Percentiles rank a stretch among this genome's conserved stretches.
These are phyloP conservation scores for Philypnodon macrostomus DNA, from an alignment of 2,797 vertebrate species.

Conservation along the genomic window DNA sequence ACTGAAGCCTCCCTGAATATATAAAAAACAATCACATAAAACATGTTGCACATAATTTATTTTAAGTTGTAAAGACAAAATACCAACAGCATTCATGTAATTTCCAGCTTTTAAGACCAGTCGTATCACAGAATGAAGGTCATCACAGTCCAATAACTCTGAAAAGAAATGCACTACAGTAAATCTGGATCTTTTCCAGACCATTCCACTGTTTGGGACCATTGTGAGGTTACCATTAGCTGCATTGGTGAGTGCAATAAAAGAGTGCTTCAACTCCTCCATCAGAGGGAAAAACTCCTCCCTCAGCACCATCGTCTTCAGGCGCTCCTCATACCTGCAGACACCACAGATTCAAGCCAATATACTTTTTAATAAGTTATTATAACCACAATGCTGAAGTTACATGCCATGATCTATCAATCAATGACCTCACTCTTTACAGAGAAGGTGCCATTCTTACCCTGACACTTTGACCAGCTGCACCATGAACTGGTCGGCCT, in stretches of 20 bases:
- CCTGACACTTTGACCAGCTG: conserved; percentile 76
- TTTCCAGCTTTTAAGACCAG: conserved; percentile 85
- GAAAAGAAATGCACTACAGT: conserved; percentile 6
- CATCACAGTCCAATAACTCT: conserved; percentile 82
- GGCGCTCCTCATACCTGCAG: conserved; percentile 74
- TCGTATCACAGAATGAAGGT: conserved; percentile 82
- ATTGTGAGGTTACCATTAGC: conserved; percentile 69
- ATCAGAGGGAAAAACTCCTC: conserved; percentile 83
- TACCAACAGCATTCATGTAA: conserved; percentile 84
- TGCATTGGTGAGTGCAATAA: conserved; percentile 74
- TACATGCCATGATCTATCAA: not conserved
- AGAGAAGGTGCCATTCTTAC: conserved; percentile 38
- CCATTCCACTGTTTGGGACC: conserved; percentile 1
- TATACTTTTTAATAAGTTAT: not conserved
- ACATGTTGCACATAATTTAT: not conserved
- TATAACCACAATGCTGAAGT: too few relatives aligned
- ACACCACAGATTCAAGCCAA: conserved; percentile 5
- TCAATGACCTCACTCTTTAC: too few relatives aligned
- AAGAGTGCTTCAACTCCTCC: conserved; percentile 71
- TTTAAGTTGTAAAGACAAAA: conserved; percentile 31
- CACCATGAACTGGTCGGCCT: conserved; percentile 81
- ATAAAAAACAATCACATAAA: conserved; percentile 3
- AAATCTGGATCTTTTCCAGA: not conserved
- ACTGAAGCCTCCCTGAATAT: conserved; percentile 78
- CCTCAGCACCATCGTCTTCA: conserved; percentile 78